These are phyloP conservation scores for Acanthiza pusilla DNA, from an alignment of 2,797 vertebrate species.

Conservation along the genomic window DNA sequence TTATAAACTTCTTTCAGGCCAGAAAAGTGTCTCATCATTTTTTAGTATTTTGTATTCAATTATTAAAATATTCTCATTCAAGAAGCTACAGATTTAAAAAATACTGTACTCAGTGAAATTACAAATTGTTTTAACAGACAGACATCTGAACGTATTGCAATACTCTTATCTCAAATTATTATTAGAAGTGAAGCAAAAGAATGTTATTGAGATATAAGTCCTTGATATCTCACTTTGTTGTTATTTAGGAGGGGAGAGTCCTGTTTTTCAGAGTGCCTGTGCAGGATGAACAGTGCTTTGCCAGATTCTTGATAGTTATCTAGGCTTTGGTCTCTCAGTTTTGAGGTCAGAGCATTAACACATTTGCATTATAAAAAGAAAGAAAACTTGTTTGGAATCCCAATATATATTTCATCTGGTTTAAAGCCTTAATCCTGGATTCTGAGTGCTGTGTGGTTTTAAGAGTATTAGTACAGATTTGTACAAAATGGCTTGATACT, in stretches of 20 bases:
- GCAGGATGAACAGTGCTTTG: neutral
- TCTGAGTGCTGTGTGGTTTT: constrained; percentile 41
- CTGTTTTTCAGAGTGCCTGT: neutral
- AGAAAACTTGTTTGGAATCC: constrained; percentile 54
- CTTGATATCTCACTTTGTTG: neutral
- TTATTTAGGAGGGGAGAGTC: neutral
- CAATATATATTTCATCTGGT: constrained; percentile 59
- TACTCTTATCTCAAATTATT: neutral
- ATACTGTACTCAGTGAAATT: neutral
- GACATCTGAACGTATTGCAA: neutral
- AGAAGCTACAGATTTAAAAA: neutral
- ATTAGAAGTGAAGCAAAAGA: neutral
- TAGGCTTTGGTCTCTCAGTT: constrained; percentile 12
- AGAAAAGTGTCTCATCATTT: neutral
- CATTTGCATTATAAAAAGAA: constrained; percentile 60
- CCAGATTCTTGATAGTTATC: neutral
- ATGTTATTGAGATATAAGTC: neutral
- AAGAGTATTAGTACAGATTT: constrained; percentile 61
- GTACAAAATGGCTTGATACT: constrained; percentile 52
- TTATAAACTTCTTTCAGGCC: neutral
- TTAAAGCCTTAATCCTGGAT: constrained; percentile 60
- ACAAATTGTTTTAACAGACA: neutral
- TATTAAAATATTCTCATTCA: neutral
- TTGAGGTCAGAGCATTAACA: constrained; percentile 52
- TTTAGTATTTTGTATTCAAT: neutral